These are phyloP conservation scores for Hoplodrina ambigua DNA, from an alignment of 2,888 invertebrate genomes.

Conservation along the genomic window DNA sequence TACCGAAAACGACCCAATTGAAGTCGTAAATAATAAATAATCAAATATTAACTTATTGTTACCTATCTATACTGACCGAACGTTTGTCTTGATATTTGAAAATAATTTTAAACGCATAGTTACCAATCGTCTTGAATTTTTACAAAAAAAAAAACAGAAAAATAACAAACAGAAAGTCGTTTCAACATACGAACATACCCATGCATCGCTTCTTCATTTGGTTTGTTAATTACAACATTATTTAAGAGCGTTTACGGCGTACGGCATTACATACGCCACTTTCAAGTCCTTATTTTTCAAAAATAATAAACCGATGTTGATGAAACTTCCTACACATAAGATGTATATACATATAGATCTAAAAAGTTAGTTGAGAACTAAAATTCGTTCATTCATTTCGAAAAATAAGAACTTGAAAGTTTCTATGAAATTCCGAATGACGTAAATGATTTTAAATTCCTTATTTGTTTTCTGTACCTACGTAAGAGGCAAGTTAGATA, in stretches of 20 bases:
- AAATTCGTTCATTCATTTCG: too few species aligned
- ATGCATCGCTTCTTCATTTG: conserved; percentile 41
- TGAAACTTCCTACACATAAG: too few species aligned
- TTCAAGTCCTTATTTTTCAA: too few species aligned
- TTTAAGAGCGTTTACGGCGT: background rate
- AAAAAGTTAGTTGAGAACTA: too few species aligned
- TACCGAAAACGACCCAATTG: conserved; percentile 54
- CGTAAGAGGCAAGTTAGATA: conserved; percentile 18
- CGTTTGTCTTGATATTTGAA: conserved; percentile 16
- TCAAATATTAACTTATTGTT: conserved; percentile 60
- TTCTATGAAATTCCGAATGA: too few species aligned
- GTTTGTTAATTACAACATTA: conserved; percentile 29
- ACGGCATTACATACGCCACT: too few species aligned
- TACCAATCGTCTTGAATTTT: conserved; percentile 26
- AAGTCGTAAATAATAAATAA: conserved; percentile 67
- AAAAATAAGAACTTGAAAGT: too few species aligned
- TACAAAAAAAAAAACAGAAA: conserved; percentile 1
- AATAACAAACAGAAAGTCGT: conserved; percentile 15
- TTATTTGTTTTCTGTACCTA: conserved; percentile 3
- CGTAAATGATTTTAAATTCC: background rate
- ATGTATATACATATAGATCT: too few species aligned
- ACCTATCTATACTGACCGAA: conserved; percentile 65
- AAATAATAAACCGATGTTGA: too few species aligned
- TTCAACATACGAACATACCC: conserved; percentile 18
- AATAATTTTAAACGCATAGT: conserved; percentile 20